Evolutionary conservation across 2,888 invertebrate genomes (phyloP).

Genomic region (Bellardia pandia): DNA sequence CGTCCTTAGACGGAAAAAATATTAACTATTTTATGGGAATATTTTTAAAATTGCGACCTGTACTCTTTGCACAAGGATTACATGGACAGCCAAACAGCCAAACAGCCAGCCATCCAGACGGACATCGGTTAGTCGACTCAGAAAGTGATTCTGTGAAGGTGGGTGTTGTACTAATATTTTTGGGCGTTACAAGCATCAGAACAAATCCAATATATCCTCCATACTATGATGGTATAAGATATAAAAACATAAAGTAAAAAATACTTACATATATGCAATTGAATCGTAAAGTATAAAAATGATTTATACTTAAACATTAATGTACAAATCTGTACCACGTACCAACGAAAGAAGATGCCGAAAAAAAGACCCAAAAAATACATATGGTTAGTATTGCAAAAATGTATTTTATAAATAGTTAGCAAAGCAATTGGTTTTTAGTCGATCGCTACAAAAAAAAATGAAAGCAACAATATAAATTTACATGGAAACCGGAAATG

Average conservation of each 20-base stretch:
- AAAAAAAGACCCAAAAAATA: not conserved
- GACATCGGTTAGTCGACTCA: no score
- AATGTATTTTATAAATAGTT: conserved; percentile 51
- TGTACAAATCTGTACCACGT: conserved; percentile 77
- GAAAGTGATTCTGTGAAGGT: no score
- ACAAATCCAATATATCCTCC: no score
- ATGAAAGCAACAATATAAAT: conserved; percentile 32
- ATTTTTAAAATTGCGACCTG: no score
- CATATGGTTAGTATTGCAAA: conserved; percentile 42
- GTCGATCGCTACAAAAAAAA: conserved; percentile 1
- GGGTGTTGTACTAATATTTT: no score
- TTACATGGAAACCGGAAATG: conserved; percentile 55
- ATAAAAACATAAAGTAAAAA: conserved; percentile 12
- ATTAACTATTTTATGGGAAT: no score
- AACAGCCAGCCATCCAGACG: no score
- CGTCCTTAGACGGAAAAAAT: no score
- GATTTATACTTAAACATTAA: conserved; percentile 81
- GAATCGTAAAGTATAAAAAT: conserved; percentile 77
- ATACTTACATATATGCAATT: conserved; percentile 77
- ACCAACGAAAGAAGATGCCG: conserved; percentile 15
- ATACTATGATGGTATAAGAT: no score
- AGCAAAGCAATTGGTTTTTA: conserved; percentile 60
- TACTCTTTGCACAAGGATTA: no score
- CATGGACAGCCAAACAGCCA: no score
- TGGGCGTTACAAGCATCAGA: no score